A percentile compares a stretch with the other conserved stretches of the same genome.
phyloP scores from a whole-genome alignment of 2,888 invertebrate genomes.

The Microctonus brassicae region DNA sequence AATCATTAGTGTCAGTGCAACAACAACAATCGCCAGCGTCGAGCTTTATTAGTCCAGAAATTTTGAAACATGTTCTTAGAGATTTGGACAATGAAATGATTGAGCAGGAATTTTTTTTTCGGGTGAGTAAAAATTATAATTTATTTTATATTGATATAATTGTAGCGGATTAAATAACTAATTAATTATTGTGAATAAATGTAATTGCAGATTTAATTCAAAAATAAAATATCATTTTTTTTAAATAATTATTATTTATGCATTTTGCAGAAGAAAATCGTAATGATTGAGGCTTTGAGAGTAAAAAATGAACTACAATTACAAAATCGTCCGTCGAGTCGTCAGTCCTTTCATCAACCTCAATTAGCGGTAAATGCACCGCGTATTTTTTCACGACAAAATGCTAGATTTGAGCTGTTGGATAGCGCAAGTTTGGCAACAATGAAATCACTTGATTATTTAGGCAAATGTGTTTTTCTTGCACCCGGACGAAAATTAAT shows the following conservation, averaged over 20 bases:
- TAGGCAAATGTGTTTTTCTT: slow-evolving; percentile 75
- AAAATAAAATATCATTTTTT: no score
- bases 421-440: slow-evolving; percentile 73
- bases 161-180: neutral
- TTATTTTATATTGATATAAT: no score
- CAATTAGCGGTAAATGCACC: slow-evolving; percentile 75
- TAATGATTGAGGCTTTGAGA: slow-evolving; percentile 79
- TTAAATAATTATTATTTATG: slow-evolving; percentile 16
- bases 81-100: slow-evolving; percentile 79
- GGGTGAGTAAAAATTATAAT: slow-evolving; percentile 69
- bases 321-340: slow-evolving; percentile 48
- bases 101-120: slow-evolving; percentile 78
- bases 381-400: slow-evolving; percentile 81
- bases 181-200: no score
- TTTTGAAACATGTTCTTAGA: slow-evolving; percentile 77
- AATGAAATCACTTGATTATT: slow-evolving; percentile 80
- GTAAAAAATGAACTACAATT: slow-evolving; percentile 71
- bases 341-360: slow-evolving; percentile 40
- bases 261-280: slow-evolving; percentile 76
- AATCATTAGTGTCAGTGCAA: slow-evolving; percentile 36
- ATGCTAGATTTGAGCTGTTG: slow-evolving; percentile 82
- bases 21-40: slow-evolving; percentile 42
- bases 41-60: slow-evolving; percentile 74
- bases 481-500: slow-evolving; percentile 58
- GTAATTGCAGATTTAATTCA: no score